These are phyloP conservation scores for Palythoa grandis DNA, from an alignment of 92 coral and sea anemone genomes.

Conservation along the genomic window DNA sequence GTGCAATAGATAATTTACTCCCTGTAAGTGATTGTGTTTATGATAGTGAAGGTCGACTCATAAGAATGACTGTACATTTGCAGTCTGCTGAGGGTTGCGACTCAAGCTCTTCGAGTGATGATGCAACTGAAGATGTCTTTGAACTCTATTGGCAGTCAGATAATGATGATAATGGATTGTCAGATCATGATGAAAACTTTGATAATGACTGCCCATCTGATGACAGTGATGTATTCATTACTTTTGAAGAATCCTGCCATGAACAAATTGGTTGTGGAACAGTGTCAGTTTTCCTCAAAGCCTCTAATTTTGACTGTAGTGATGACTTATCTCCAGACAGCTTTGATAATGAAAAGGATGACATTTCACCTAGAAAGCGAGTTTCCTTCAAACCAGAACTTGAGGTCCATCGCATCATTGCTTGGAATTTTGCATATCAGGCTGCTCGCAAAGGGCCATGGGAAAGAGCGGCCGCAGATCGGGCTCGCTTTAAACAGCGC, in stretches of 20 bases:
- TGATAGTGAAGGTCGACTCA: constrained; percentile 21
- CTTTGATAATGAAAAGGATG: neutral
- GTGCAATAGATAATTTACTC: neutral
- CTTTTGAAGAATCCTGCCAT: constrained; percentile 9
- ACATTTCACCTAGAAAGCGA: constrained; percentile 46
- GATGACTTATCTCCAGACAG: neutral
- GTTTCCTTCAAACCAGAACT: constrained; percentile 80
- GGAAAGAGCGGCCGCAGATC: constrained; percentile 79
- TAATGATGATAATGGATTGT: neutral
- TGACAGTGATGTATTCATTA: constrained; percentile 33
- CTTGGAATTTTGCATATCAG: constrained; percentile 91
- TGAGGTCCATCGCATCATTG: constrained; percentile 65
- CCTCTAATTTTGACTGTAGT: neutral
- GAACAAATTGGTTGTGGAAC: constrained; percentile 1
- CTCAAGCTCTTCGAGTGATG: constrained; percentile 25
- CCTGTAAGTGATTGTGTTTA: constrained; percentile 30
- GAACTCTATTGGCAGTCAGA: constrained; percentile 37
- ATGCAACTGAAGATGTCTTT: constrained; percentile 36
- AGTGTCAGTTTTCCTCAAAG: neutral
- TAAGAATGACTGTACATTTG: constrained; percentile 29
- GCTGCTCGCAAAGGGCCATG: constrained; percentile 90
- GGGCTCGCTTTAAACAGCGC: constrained; percentile 80
- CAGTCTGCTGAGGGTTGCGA: neutral
- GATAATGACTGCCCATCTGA: constrained; percentile 21
- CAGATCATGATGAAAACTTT: neutral